Base-by-base conservation (phyloP, 2,888 invertebrate genomes). In the Lycia hirtaria region DNA sequence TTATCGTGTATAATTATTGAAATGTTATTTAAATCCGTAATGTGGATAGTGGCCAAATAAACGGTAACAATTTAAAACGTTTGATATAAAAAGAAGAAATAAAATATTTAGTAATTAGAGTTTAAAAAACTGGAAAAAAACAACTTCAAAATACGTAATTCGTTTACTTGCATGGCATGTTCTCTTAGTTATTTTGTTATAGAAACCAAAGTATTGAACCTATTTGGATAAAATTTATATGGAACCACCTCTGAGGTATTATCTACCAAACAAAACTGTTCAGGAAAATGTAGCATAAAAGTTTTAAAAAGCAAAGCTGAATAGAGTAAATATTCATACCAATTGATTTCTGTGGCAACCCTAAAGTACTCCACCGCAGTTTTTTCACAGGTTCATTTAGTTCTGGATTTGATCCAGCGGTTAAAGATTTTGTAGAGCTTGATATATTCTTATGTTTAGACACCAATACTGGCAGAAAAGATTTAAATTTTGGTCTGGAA, bases 331-430 rank as follows among this genome's bases (percentile, higher is more conserved):
- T 15, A 75, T 77, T 80, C 72, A 60, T 65, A 62, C 38, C 73
- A 26, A 78, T 56, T 1, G 51, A 75, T 54, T 67, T 78, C 50
- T 76, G 73, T 17, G 80, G 78, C 47, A 80, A 65, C 17, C 81
- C 78, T 41, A 84, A 56, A 10, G 88, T 83, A 71, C 83, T 88
- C 85, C 88, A 85, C 44, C 84, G 82, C 38, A 83, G 64, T 32
- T 75, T 76, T 67, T 85, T 87, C n/a, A 67, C 59, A 48, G 78
- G 72, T 64, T 75, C 83, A 44, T 68, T 72, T 20, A 68, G 67
- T 19, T 65, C 40, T 37, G 65, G 67, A 58, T 60, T 71, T 5
- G 69, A 68, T 24, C 73, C 76, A 17, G 64, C 64, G 26, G 60
- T 62, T 52, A 86, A 69, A n/a, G 86, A 87, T 47, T 78, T 78